phyloP scores from a whole-genome alignment of 2,113 vertebrate species.

The Chrysochloris asiatica region DNA sequence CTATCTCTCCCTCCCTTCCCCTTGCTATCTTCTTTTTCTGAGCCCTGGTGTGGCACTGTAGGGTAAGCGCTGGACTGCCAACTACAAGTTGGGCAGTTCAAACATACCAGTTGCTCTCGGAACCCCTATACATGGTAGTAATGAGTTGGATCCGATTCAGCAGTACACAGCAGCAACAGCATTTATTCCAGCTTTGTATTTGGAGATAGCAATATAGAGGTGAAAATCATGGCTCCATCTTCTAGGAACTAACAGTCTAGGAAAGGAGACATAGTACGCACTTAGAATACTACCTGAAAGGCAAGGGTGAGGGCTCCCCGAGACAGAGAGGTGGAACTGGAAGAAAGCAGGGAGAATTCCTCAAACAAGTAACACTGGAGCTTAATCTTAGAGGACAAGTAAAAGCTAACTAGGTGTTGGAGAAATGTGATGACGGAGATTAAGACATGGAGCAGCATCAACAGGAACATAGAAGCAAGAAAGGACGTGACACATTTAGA shows the following conservation, averaged over 20 bases:
- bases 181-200: background rate
- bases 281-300: background rate
- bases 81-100: too few species aligned
- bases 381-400: background rate
- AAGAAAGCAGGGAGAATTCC: background rate
- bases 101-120: too few species aligned
- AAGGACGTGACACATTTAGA: background rate
- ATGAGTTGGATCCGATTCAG: too few species aligned
- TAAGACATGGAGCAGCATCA: background rate
- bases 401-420: background rate
- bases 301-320: background rate
- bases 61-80: too few species aligned
- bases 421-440: background rate
- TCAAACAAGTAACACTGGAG: background rate
- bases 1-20: too few species aligned
- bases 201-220: background rate
- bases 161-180: too few species aligned
- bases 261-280: too few species aligned
- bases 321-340: background rate
- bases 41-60: too few species aligned
- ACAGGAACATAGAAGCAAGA: background rate
- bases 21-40: too few species aligned
- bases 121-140: too few species aligned
- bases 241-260: background rate
- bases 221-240: background rate